These are phyloP conservation scores for Plutomurus gul DNA, from an alignment of 1,140 invertebrate genomes.

Conservation along the genomic window DNA sequence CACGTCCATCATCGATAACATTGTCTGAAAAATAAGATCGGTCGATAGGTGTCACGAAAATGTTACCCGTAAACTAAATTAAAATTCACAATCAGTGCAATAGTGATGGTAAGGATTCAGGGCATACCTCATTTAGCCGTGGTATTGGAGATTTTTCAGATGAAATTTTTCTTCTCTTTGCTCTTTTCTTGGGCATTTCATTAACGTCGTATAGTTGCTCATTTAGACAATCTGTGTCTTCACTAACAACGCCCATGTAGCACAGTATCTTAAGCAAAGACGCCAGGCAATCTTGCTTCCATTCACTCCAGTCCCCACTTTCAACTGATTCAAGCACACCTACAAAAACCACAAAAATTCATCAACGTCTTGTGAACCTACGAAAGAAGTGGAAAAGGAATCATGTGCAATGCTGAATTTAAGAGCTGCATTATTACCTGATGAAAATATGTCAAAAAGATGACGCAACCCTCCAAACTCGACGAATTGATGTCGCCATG, in stretches of 20 bases:
- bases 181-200: conserved; percentile 46
- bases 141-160: conserved; percentile 69
- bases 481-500: conserved; percentile 79
- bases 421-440: conserved; percentile 68
- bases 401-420: conserved; percentile 22
- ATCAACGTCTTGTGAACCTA: no score
- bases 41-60: conserved; percentile 2
- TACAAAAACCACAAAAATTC: conserved; percentile 56
- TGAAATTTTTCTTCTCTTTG: conserved; percentile 56
- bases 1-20: conserved; percentile 81
- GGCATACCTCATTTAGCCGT: conserved; percentile 65
- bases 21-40: conserved; percentile 60
- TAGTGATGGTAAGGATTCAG: conserved; percentile 53
- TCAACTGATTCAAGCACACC: conserved; percentile 68
- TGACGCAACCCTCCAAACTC: conserved; percentile 82
- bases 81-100: background rate
- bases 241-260: conserved; percentile 72
- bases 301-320: conserved; percentile 76
- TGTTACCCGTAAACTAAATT: background rate
- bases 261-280: conserved; percentile 81
- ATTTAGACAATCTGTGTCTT: conserved; percentile 50
- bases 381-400: background rate
- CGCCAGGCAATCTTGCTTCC: conserved; percentile 91
- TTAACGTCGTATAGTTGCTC: conserved; percentile 52
- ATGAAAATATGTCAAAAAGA: conserved; percentile 90